These are phyloP conservation scores for Forbesichthys papilliferus DNA, from an alignment of 2,113 vertebrate genomes.

Conservation along the genomic window DNA sequence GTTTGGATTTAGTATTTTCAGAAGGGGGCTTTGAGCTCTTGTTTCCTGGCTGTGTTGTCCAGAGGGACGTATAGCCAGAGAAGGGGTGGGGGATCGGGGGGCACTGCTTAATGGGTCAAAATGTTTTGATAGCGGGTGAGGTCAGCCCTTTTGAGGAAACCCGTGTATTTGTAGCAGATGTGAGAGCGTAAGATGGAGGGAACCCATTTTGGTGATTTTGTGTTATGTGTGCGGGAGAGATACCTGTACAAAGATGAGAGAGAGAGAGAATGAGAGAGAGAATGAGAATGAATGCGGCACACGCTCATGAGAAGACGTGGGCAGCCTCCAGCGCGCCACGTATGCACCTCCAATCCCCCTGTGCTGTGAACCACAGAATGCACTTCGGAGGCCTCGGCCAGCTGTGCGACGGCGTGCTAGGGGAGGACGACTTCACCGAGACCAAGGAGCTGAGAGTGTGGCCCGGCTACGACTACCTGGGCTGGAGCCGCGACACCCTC, in stretches of 20 bases:
- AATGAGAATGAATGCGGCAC: not conserved
- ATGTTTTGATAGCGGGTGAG: conserved; percentile 73
- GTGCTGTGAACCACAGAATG: conserved; percentile 68
- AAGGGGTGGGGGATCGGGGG: not conserved
- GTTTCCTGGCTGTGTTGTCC: conserved; percentile 60
- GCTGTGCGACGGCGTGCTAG: conserved; percentile 86
- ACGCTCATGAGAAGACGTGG: not conserved
- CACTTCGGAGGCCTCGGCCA: conserved; percentile 91
- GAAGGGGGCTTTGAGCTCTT: conserved; percentile 57
- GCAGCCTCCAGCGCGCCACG: too few species aligned
- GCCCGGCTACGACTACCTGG: conserved; percentile 92
- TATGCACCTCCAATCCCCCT: too few species aligned
- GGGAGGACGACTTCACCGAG: conserved; percentile 85
- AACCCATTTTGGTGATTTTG: conserved; percentile 23
- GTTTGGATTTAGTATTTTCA: conserved; percentile 25
- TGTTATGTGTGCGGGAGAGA: not conserved
- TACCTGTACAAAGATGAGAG: not conserved
- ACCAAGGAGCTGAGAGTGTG: conserved; percentile 87
- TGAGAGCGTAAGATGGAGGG: conserved; percentile 9
- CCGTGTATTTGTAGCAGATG: conserved; percentile 56
- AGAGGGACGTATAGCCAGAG: conserved; percentile 17
- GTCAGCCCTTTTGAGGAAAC: conserved; percentile 62
- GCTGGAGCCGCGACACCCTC: conserved; percentile 83
- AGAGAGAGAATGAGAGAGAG: not conserved
- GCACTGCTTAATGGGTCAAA: conserved; percentile 68